Evolutionary conservation across 2,888 invertebrate species (phyloP).

Genomic region (Anoncus sp.): DNA sequence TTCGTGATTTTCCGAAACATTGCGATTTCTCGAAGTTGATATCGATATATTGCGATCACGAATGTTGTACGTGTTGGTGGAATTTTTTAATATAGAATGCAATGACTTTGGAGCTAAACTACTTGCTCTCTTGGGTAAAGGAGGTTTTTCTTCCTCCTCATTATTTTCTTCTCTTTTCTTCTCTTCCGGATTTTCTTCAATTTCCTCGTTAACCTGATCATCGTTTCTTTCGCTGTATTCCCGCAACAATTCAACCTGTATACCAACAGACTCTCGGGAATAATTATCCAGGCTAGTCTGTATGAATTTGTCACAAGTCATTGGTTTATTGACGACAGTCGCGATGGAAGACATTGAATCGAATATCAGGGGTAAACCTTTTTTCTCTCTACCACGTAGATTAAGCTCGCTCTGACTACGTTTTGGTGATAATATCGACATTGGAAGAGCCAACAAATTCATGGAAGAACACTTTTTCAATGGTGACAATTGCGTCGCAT

Average conservation of each 20-base stretch:
- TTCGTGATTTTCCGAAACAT: background rate
- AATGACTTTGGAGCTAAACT: slow-evolving; percentile 73
- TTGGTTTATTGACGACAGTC: slow-evolving; percentile 80
- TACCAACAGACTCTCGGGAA: slow-evolving; percentile 78
- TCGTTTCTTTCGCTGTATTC: slow-evolving; percentile 13
- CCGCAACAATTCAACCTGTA: slow-evolving; percentile 76
- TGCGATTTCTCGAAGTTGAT: slow-evolving; percentile 3
- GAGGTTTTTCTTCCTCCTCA: slow-evolving; percentile 74
- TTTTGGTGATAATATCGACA: slow-evolving; percentile 71
- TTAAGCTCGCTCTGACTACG: slow-evolving; percentile 81
- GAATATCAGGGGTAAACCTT: slow-evolving; percentile 74
- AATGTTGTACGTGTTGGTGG: slow-evolving; percentile 75
- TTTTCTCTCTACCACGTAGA: slow-evolving; percentile 73
- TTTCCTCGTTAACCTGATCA: background rate
- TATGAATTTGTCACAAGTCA: slow-evolving; percentile 79
- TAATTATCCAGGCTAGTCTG: slow-evolving; percentile 76
- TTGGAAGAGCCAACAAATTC: slow-evolving; percentile 74
- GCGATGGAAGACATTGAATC: slow-evolving; percentile 82
- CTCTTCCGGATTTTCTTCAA: background rate
- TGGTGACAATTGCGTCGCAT: slow-evolving; percentile 55
- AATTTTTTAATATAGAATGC: slow-evolving; percentile 75
- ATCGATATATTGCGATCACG: slow-evolving; percentile 54
- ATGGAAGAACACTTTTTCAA: slow-evolving; percentile 80
- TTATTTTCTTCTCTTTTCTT: background rate
- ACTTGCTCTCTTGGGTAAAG: slow-evolving; percentile 75